phyloP scores from a whole-genome alignment of 1,140 invertebrate genomes.

The Drosophila virilis region DNA sequence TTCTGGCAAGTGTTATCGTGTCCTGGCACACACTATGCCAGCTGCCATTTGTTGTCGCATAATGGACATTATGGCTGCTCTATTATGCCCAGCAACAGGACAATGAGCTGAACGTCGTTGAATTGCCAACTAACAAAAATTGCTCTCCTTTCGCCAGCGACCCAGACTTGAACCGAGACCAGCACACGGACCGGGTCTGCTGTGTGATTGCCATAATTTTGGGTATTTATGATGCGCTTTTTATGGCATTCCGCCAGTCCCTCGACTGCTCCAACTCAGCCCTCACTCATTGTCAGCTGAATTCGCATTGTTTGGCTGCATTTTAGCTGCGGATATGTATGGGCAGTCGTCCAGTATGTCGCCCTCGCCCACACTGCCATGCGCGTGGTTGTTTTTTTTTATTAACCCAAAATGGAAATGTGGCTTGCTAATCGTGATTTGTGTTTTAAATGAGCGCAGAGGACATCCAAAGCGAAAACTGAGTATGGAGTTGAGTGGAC shows the following conservation, averaged over 20 bases:
- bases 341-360: constrained; percentile 30
- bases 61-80: constrained; percentile 73
- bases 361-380: constrained; percentile 50
- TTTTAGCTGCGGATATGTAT: constrained; percentile 65
- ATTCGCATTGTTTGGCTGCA: constrained; percentile 61
- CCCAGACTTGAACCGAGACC: neutral
- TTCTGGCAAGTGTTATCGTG: constrained; percentile 54
- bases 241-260: constrained; percentile 4
- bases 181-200: too few species aligned
- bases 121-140: constrained; percentile 38
- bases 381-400: constrained; percentile 31
- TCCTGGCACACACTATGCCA: constrained; percentile 63
- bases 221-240: constrained; percentile 54
- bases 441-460: constrained; percentile 59
- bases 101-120: constrained; percentile 56
- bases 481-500: neutral
- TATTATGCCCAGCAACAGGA: constrained; percentile 59
- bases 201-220: constrained; percentile 65
- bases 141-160: constrained; percentile 19
- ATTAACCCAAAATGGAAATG: constrained; percentile 48
- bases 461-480: neutral
- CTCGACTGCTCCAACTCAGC: neutral
- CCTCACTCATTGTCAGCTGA: constrained; percentile 25
- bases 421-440: constrained; percentile 68
- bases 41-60: constrained; percentile 71